These are phyloP conservation scores for Tachypleus tridentatus DNA, from an alignment of 1,140 invertebrate genomes.

Conservation along the genomic window DNA sequence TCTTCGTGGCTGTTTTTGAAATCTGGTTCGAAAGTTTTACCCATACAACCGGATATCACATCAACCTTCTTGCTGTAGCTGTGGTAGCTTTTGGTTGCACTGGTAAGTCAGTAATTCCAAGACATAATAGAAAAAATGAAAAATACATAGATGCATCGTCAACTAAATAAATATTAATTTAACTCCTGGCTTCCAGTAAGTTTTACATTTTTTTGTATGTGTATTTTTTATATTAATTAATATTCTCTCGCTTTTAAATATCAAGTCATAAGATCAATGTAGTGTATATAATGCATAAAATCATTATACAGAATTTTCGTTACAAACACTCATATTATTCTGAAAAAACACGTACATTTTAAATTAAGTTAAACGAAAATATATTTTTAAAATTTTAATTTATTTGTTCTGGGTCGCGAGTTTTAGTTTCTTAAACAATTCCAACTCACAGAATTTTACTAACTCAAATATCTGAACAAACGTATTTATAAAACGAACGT, in stretches of 20 bases:
- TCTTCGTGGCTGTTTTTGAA: conserved; percentile 70
- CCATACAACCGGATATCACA: conserved; percentile 54
- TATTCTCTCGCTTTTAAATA: not conserved
- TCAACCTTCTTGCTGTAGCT: conserved; percentile 70
- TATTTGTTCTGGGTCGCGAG: too few species aligned
- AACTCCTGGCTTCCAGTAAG: too few species aligned
- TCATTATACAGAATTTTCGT: not conserved
- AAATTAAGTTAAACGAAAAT: not conserved
- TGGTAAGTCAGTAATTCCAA: conserved; percentile 37
- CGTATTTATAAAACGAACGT: too few species aligned
- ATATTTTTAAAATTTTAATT: not conserved
- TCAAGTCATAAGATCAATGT: not conserved
- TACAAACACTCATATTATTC: not conserved
- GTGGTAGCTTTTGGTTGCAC: conserved; percentile 77
- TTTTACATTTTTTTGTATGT: not conserved
- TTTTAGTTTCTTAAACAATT: too few species aligned
- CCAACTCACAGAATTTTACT: too few species aligned
- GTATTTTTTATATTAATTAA: not conserved
- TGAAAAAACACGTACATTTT: conserved; percentile 4
- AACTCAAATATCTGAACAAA: too few species aligned
- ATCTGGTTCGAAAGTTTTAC: conserved; percentile 68
- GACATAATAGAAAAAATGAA: too few species aligned
- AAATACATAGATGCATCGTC: too few species aligned
- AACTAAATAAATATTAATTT: too few species aligned
- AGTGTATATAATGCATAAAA: not conserved